Base-by-base conservation (phyloP, 2,113 vertebrate species). In the Otus sunia region DNA sequence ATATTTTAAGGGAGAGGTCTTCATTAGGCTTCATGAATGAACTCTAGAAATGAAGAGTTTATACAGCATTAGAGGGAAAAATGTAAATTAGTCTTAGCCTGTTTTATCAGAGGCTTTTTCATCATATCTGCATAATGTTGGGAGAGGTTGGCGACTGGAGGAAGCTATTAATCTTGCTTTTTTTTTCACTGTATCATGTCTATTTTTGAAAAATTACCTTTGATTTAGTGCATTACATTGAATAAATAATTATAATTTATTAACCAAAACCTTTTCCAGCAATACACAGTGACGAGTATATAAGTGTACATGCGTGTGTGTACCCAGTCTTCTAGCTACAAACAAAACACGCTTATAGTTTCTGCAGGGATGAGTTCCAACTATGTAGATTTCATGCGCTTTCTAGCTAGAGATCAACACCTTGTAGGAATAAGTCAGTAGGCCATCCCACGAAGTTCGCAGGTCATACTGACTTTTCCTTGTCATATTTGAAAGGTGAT, bases 151-250 rank as follows among this genome's bases (percentile, higher is more conserved):
- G 47, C 49, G 89, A 64, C 30, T 56, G 37, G 53, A 29, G 21
- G 20, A 86, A 84, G 63, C 56, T 92, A 91, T 94, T 94, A 93
- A 94, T 93, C 86, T 91, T 94, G 68, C 55, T 86, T 53, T 92
- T 43, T 43, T 95, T 97, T 93, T 93, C 62, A 87, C 36, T 72
- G 60, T 68, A 43, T 26, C 13, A 21, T 63, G 52, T 52, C 72
- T 88, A 39, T 73, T 90, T 93, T 91, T 96, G 53, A 93, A 92
- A 90, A 92, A 80, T 69, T 68, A 41, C 43, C 15, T 93, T 84
- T 84, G 50, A 90, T 88, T 92, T 86, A 88, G 43, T 37, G 21
- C 8, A 64, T 60, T 87, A 67, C 69, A 84, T 93, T 80, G 76
- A 91, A 88, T 68, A 94, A 95, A 89, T 83, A 77, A 83, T 86